Percentiles rank a stretch among this genome's conserved stretches.
These are phyloP conservation scores for Aporrectodea caliginosa DNA, from an alignment of 1,140 invertebrate genomes.

Conservation along the genomic window DNA sequence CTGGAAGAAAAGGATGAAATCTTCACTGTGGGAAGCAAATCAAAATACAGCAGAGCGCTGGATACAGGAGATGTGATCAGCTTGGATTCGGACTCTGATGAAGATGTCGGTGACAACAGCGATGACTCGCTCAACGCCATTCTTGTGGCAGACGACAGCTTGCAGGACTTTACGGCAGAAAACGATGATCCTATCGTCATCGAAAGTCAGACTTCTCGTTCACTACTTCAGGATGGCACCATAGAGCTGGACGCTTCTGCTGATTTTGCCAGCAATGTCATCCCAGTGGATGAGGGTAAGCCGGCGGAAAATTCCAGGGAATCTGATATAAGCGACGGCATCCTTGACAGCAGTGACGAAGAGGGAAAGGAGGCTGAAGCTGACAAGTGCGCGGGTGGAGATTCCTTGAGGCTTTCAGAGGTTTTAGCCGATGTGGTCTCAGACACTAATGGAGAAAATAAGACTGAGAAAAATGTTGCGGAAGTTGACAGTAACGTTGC, in stretches of 20 bases:
- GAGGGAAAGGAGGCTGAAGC: no score
- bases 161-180: neutral
- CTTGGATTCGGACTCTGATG: slow-evolving; percentile 2
- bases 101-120: neutral
- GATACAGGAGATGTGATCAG: neutral
- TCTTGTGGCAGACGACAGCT: neutral
- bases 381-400: no score
- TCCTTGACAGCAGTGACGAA: neutral
- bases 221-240: neutral
- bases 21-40: no score
- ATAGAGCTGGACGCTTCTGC: neutral
- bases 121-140: neutral
- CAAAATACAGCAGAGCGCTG: neutral
- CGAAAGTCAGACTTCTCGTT: neutral
- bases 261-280: neutral
- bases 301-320: neutral
- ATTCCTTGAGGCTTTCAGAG: no score
- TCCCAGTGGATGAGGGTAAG: neutral
- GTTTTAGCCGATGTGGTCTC: no score
- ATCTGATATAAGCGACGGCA: neutral
- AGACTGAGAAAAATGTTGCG: no score
- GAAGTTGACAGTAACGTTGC: no score
- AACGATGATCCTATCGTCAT: neutral
- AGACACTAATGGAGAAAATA: no score
- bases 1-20: neutral